Evolutionary conservation across 2,113 vertebrate species (phyloP).

Genomic region (Charadrius vociferus): DNA sequence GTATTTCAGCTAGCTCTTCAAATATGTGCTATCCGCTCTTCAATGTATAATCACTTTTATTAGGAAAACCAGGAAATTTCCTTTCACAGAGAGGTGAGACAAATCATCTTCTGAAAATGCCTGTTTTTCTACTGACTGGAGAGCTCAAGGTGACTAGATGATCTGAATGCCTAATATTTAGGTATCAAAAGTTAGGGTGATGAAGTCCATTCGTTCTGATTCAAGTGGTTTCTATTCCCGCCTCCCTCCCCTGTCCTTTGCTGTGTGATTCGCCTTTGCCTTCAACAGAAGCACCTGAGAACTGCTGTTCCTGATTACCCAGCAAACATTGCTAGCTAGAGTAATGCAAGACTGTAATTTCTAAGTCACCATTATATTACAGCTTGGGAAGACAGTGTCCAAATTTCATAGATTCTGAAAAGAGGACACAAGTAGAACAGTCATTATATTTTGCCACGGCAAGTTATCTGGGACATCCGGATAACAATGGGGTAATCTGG

Average conservation of each 20-base stretch:
- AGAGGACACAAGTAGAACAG: background rate
- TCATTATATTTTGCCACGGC: background rate
- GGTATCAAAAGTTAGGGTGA: background rate
- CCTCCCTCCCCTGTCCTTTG: accelerated
- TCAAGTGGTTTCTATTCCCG: background rate
- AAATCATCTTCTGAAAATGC: background rate
- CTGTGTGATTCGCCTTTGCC: background rate
- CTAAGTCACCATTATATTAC: background rate
- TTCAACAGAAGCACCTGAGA: background rate
- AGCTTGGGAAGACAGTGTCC: background rate
- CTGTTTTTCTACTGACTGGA: background rate
- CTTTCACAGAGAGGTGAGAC: background rate
- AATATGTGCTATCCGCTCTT: background rate
- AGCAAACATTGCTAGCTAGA: background rate
- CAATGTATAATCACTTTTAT: background rate
- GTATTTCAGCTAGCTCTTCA: background rate
- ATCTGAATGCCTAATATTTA: background rate
- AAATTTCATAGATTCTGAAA: background rate
- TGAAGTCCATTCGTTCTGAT: background rate
- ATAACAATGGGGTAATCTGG: background rate
- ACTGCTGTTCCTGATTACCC: background rate
- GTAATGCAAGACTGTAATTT: background rate
- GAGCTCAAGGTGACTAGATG: background rate
- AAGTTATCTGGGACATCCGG: background rate
- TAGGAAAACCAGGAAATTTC: background rate